Percentiles rank a stretch among this genome's conserved stretches.
Conservation (phyloP, 2,797 vertebrate species). For the Tenualosa thibaudeaui region DNA sequence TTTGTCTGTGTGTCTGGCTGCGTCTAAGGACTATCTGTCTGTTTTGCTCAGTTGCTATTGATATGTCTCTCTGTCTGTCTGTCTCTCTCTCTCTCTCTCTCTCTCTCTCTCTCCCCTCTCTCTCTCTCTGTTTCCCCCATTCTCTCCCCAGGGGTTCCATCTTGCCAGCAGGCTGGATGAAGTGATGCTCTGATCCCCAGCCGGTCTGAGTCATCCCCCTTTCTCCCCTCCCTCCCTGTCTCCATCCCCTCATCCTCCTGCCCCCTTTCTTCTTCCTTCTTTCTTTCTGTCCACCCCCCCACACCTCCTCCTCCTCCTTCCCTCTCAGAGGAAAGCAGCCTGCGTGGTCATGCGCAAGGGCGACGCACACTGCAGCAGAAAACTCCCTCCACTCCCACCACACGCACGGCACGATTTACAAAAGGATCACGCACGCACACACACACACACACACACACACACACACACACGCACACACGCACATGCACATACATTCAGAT, state of each 20-base stretch:
- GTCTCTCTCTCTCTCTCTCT: not conserved
- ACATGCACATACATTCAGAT: not conserved
- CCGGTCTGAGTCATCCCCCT: constrained; percentile 48
- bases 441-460: not conserved
- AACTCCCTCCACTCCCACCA: constrained; percentile 35
- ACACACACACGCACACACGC: not conserved
- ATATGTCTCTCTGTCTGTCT: not conserved
- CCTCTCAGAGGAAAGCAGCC: constrained; percentile 5
- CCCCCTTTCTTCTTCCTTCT: not conserved
- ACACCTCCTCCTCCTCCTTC: not conserved
- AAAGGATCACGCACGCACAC: not conserved
- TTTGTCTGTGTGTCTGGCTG: not conserved
- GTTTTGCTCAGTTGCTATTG: not conserved
- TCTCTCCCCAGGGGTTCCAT: constrained; percentile 14
- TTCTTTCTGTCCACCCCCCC: not conserved
- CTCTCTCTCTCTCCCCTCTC: not conserved
- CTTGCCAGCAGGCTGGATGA: constrained; percentile 24
- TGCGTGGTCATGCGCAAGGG: constrained; percentile 30
- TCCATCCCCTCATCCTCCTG: not conserved
- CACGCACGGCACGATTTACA: constrained; percentile 25
- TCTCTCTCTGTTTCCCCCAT: not conserved
- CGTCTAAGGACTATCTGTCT: not conserved
- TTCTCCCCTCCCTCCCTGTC: not conserved
- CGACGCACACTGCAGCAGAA: constrained; percentile 38
- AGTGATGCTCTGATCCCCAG: constrained; percentile 33